Evolutionary conservation across 2,888 invertebrate genomes (phyloP).

Genomic region (Pelosia muscerda): DNA sequence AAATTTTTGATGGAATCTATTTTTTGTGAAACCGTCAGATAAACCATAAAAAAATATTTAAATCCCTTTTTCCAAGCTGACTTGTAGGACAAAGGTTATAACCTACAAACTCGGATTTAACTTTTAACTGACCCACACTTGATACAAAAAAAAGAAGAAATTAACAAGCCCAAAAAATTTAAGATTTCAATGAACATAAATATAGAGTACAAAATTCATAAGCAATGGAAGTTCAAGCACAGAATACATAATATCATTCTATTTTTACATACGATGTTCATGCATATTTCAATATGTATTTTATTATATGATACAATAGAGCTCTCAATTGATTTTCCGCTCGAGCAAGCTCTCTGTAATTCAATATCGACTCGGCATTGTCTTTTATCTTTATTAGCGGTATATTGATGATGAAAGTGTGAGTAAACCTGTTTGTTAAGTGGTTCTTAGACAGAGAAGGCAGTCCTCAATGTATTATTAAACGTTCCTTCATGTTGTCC

Average conservation of each 20-base stretch:
- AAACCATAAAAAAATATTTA: too few relatives aligned
- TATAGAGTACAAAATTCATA: too few relatives aligned
- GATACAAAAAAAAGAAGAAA: too few relatives aligned
- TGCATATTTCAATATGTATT: not conserved
- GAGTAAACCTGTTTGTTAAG: slow-evolving; percentile 4
- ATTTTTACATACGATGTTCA: not conserved
- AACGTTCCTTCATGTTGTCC: not conserved
- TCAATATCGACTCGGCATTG: not conserved
- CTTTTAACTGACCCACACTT: too few relatives aligned
- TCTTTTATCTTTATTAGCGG: not conserved
- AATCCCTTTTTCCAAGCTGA: too few relatives aligned
- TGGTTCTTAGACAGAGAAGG: not conserved
- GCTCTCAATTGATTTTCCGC: not conserved
- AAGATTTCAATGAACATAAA: too few relatives aligned
- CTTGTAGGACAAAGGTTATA: too few relatives aligned
- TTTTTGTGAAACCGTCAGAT: too few relatives aligned
- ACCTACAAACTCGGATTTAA: too few relatives aligned
- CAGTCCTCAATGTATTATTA: not conserved
- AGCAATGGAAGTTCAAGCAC: not conserved
- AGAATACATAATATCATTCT: not conserved
- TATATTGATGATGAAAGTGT: not conserved
- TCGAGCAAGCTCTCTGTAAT: not conserved
- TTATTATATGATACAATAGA: not conserved
- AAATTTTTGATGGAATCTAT: too few relatives aligned
- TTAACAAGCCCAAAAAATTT: too few relatives aligned